phyloP scores from a whole-genome alignment of 2,888 invertebrate genomes.

The Nebria salina region DNA sequence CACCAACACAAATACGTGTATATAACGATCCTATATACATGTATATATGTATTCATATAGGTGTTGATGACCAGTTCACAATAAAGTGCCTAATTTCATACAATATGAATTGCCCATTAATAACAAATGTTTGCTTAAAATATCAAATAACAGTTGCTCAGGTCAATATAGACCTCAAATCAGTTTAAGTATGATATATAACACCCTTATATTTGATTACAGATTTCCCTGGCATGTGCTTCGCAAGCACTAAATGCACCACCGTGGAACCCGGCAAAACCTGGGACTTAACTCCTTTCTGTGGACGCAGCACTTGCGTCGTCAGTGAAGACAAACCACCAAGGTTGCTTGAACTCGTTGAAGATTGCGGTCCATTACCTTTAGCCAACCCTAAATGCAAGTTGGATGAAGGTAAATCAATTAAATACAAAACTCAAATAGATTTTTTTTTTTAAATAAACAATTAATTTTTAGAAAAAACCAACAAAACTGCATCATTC shows the following conservation, averaged over 20 bases:
- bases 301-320: constrained; percentile 89
- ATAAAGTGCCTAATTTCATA: neutral
- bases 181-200: constrained; percentile 1
- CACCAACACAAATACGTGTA: neutral
- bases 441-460: no score
- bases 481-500: constrained; percentile 89
- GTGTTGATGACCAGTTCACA: neutral
- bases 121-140: no score
- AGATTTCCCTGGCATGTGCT: constrained; percentile 93
- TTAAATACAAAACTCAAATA: neutral
- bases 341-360: constrained; percentile 83
- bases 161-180: neutral
- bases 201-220: constrained; percentile 54
- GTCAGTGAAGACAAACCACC: constrained; percentile 79
- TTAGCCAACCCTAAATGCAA: constrained; percentile 89
- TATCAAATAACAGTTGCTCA: no score
- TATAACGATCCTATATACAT: neutral
- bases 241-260: constrained; percentile 89
- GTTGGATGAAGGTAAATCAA: constrained; percentile 69
- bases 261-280: constrained; percentile 86
- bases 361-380: constrained; percentile 90
- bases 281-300: constrained; percentile 90
- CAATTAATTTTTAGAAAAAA: constrained; percentile 70
- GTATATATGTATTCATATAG: neutral
- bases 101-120: neutral